Evolutionary conservation across 2,113 vertebrate genomes (phyloP).

Genomic region (Thamnophis sirtalis): DNA sequence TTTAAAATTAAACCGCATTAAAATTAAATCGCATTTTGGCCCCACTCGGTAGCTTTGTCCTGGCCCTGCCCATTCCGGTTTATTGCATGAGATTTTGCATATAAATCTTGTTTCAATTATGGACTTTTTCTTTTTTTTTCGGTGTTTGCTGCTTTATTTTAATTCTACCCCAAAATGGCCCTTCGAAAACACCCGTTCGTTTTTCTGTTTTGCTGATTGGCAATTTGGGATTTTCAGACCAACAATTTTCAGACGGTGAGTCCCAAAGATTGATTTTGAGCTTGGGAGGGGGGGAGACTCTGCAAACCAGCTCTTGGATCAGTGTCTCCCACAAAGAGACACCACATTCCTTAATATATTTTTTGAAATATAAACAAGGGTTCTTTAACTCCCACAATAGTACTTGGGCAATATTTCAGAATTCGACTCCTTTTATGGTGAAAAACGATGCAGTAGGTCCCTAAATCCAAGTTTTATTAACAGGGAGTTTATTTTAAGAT

Average conservation of each 20-base stretch:
- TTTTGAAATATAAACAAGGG: background rate
- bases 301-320: background rate
- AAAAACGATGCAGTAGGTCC: background rate
- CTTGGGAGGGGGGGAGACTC: no score
- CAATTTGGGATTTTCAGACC: no score
- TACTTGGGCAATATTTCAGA: background rate
- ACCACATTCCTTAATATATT: background rate
- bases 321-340: background rate
- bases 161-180: background rate
- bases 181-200: background rate
- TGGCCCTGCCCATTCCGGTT: background rate
- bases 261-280: background rate
- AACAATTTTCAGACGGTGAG: background rate
- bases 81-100: background rate
- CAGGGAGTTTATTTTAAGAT: constrained; percentile 23
- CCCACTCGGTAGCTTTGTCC: no score
- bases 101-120: background rate
- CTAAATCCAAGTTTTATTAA: background rate
- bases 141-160: background rate
- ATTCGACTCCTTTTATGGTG: constrained; percentile 19
- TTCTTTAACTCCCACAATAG: background rate
- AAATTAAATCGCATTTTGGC: background rate
- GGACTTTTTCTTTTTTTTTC: background rate
- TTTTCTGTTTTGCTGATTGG: background rate
- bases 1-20: background rate